Conservation (phyloP, 2,888 invertebrate species). For the Pandemis heparana region DNA sequence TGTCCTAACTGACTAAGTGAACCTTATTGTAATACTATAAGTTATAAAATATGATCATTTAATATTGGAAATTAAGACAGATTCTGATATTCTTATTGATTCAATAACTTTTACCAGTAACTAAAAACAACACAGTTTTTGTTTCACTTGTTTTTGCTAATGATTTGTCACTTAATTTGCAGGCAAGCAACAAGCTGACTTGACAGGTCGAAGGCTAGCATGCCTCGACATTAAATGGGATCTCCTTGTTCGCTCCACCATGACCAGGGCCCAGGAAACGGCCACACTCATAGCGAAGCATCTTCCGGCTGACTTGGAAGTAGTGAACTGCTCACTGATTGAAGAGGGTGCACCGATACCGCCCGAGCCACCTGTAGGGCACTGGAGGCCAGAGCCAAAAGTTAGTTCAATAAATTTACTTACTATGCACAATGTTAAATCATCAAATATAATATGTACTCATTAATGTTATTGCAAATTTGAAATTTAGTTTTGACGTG, state of each 20-base stretch:
- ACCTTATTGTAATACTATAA: no score
- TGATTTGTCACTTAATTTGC: conserved; percentile 49
- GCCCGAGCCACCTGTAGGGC: conserved; percentile 95
- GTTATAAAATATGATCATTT: no score
- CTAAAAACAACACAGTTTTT: no score
- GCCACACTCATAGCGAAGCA: conserved; percentile 91
- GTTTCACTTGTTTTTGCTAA: no score
- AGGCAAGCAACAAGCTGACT: conserved; percentile 94
- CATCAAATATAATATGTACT: no score
- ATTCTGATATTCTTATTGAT: no score
- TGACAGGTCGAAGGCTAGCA: conserved; percentile 93
- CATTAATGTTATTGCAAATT: no score
- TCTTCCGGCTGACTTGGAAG: conserved; percentile 85
- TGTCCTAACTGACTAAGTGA: no score
- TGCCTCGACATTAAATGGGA: conserved; percentile 92
- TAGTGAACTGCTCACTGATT: conserved; percentile 90
- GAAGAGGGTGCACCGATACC: conserved; percentile 98
- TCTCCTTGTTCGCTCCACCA: conserved; percentile 93
- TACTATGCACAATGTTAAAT: not conserved
- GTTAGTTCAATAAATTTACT: conserved; percentile 59
- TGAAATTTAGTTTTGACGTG: no score
- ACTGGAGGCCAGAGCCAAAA: conserved; percentile 92
- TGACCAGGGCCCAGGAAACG: conserved; percentile 97
- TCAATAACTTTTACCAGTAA: no score
- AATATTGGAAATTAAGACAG: no score